Percentiles rank a stretch among this genome's conserved stretches.
Conservation (phyloP, 2,113 vertebrate species). For the Canis aureus region DNA sequence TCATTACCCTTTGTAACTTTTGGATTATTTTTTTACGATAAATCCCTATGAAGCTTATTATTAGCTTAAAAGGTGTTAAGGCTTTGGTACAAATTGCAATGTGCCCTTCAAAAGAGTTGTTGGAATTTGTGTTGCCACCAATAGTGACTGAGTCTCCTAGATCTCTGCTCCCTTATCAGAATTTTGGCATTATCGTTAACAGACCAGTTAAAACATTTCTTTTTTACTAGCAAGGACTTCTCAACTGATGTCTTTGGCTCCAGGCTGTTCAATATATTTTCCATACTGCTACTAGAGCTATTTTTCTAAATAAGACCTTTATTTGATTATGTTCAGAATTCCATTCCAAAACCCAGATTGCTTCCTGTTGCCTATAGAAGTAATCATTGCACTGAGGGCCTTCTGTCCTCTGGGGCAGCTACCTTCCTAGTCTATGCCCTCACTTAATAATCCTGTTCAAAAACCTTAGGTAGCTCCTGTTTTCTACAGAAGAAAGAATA, state of each 20-base stretch:
- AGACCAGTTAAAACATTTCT: neutral
- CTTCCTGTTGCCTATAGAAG: neutral
- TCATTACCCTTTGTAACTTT: neutral
- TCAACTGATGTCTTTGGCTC: neutral
- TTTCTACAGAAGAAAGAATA: neutral
- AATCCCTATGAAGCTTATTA: neutral
- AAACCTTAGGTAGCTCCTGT: neutral
- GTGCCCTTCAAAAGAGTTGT: neutral
- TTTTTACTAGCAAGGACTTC: neutral
- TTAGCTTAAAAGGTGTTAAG: slow-evolving; percentile 5
- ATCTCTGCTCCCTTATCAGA: neutral
- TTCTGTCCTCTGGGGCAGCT: neutral
- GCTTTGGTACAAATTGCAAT: neutral
- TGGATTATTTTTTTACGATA: neutral
- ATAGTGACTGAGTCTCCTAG: neutral
- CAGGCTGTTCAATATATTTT: neutral
- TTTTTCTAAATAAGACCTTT: neutral
- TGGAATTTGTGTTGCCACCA: neutral
- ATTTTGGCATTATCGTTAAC: neutral
- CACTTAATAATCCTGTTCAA: neutral
- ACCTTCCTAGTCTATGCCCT: neutral
- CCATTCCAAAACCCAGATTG: neutral
- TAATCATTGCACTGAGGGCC: neutral
- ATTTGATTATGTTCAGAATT: neutral
- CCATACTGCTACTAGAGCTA: neutral